Evolutionary conservation across 1,140 invertebrate species (phyloP), one percentile per base, ranked within the genome.

Genomic region (Drosophila sturtevanti): DNA sequence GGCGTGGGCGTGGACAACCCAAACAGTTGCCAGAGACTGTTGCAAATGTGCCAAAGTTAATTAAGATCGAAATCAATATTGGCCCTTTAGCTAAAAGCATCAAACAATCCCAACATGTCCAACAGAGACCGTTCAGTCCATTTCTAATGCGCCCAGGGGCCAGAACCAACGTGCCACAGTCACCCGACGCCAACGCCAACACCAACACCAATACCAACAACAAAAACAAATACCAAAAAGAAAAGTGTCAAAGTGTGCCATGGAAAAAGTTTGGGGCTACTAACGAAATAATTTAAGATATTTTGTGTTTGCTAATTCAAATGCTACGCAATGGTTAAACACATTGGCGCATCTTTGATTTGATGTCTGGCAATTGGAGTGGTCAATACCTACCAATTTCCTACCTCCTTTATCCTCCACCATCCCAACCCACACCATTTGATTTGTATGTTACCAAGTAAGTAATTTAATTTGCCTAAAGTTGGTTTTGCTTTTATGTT

Each of bases 61-160:
- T 89, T 89, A 89, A 89, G 84, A 89, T 89, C 85, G 84, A 89
- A 89, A 89, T 89, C 84, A 89, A 89, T 89, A 89, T 89, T 89
- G 84, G 85, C 80, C 84, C 84, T 89, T 84, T 89, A 89, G 85
- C 84, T 89, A 89, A 89, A 89, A 89, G 84, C 84, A 89, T 84
- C 85, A 89, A 89, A 84, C 84, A 87, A 84, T 77, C 84, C 78
- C 74, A 75, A 67, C 68, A 61, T 56, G 59, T 65, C 55, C 60
- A 14, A 63, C 55, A 14, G 67, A 63, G 69, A 48, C 68, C 48
- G 77, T 61, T 70, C 74, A 81, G 58, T 76, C 69, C 78, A 74
- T 78, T 70, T 89, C 76, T 69, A 79, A 77, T 82, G 65, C 76
- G 82, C 82, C 84, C 72, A 63, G 72, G 77, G 79, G 68, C 72